A percentile compares a stretch with the other conserved stretches of the same genome.
Evolutionary conservation across 1,140 invertebrate species (phyloP).

Genomic region (Arion vulgaris): DNA sequence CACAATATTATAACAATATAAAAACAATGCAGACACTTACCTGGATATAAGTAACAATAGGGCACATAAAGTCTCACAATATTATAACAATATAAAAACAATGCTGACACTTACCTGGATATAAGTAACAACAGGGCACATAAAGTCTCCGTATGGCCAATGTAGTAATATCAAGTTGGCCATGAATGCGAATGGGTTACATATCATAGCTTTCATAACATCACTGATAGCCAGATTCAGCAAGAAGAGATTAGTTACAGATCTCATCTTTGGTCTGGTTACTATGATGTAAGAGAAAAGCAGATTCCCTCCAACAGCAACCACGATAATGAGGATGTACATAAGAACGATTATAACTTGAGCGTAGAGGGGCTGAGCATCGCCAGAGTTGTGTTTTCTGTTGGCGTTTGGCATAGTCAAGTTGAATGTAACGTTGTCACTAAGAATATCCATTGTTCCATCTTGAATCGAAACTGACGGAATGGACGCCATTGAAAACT

Average conservation of each 20-base stretch:
- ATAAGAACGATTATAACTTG: constrained; percentile 55
- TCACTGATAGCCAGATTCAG: constrained; percentile 95
- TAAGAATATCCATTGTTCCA: too few relatives aligned
- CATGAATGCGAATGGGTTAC: constrained; percentile 67
- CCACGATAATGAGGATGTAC: constrained; percentile 48
- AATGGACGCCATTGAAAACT: too few relatives aligned
- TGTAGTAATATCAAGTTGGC: constrained; percentile 86
- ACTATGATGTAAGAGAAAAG: constrained; percentile 50
- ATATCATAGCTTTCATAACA: constrained; percentile 48
- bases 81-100: constrained; percentile 82
- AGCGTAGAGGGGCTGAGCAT: constrained; percentile 51
- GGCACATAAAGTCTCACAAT: constrained; percentile 91
- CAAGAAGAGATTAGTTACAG: constrained; percentile 96
- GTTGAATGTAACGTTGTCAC: not conserved
- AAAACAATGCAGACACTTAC: too few relatives aligned
- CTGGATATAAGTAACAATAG: too few relatives aligned
- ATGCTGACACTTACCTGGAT: constrained; percentile 88
- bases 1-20: too few relatives aligned
- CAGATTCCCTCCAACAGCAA: constrained; percentile 50
- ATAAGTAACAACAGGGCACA: constrained; percentile 89
- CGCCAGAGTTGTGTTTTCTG: not conserved
- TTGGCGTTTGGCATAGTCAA: not conserved
- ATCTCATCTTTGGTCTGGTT: constrained; percentile 87
- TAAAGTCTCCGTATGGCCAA: constrained; percentile 91
- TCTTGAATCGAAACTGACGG: too few relatives aligned